These are phyloP conservation scores for Drosophila cardini DNA, from an alignment of 1,140 invertebrate species.

Conservation along the genomic window DNA sequence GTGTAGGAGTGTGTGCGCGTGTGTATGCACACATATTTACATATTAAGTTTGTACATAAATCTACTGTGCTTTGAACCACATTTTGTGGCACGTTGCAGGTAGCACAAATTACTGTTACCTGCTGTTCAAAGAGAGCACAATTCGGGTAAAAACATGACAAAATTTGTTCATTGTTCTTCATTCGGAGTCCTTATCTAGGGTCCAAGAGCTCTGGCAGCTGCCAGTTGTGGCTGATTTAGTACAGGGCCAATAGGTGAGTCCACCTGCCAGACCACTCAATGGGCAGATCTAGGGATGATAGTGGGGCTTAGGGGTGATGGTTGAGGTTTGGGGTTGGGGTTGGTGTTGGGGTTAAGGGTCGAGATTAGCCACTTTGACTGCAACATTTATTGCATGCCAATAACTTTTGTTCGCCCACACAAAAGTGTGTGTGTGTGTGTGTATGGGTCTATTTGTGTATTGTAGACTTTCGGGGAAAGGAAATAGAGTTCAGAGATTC, in stretches of 20 bases:
- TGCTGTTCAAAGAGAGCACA: conserved; percentile 15
- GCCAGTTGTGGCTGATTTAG: conserved; percentile 45
- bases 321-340: not conserved
- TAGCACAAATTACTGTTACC: conserved; percentile 53
- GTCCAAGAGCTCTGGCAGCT: conserved; percentile 22
- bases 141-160: conserved; percentile 14
- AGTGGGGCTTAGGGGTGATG: not conserved
- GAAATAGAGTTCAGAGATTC: not conserved
- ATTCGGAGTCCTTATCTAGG: conserved; percentile 7
- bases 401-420: conserved; percentile 56
- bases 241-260: conserved; percentile 20
- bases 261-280: conserved; percentile 18
- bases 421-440: conserved; percentile 16
- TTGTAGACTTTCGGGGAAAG: not conserved
- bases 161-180: conserved; percentile 35
- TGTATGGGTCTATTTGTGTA: conserved; percentile 5
- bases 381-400: conserved; percentile 71
- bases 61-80: conserved; percentile 53
- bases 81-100: conserved; percentile 36
- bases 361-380: conserved; percentile 49
- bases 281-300: not conserved
- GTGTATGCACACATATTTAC: conserved; percentile 31
- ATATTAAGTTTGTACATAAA: conserved; percentile 58
- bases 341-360: not conserved
- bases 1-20: not conserved